Evolutionary conservation across 2,888 invertebrate species (phyloP).

Genomic region (Deladenus siricidicola): DNA sequence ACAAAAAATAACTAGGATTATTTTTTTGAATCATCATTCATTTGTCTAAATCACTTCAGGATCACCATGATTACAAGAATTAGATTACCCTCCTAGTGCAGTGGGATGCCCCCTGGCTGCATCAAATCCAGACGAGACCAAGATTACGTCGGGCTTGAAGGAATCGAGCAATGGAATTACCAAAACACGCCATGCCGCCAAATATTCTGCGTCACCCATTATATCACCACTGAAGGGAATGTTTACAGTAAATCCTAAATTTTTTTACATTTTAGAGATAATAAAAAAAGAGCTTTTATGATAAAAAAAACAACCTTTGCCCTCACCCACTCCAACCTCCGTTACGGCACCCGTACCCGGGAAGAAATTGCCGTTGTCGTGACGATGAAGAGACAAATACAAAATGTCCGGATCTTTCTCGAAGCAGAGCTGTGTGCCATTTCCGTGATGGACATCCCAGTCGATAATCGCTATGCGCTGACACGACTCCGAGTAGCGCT

Average conservation of each 20-base stretch:
- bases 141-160: conserved; percentile 58
- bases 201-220: conserved; percentile 72
- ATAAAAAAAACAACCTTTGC: too few relatives aligned
- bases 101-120: conserved; percentile 88
- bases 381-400: conserved; percentile 92
- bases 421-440: conserved; percentile 91
- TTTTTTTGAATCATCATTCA: conserved; percentile 2
- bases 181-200: conserved; percentile 78
- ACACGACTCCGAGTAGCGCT: conserved; percentile 38
- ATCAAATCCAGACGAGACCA: conserved; percentile 97
- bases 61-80: conserved; percentile 72
- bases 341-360: conserved; percentile 83
- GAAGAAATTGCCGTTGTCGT: conserved; percentile 82
- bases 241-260: conserved; percentile 72
- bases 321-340: conserved; percentile 61
- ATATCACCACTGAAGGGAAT: conserved; percentile 87
- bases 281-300: too few relatives aligned
- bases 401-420: conserved; percentile 74
- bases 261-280: background rate
- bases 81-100: conserved; percentile 69
- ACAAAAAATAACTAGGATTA: too few relatives aligned
- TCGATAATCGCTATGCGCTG: conserved; percentile 88
- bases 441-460: conserved; percentile 64
- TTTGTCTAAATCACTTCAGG: background rate
- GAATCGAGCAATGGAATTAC: conserved; percentile 86